These are phyloP conservation scores for Micromesistius poutassou DNA, from an alignment of 2,797 vertebrate genomes.

Conservation along the genomic window DNA sequence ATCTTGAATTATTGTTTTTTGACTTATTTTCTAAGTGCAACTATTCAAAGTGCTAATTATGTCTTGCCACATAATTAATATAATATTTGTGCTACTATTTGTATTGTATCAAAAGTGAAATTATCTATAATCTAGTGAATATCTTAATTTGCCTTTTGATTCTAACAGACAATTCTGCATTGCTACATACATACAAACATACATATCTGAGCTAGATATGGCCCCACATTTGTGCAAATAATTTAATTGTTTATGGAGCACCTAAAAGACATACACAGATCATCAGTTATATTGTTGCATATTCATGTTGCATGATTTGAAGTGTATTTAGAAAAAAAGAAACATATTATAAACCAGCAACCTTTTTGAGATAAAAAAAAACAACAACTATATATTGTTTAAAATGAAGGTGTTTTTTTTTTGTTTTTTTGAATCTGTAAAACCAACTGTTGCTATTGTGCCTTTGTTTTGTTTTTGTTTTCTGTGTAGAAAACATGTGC, in stretches of 20 bases:
- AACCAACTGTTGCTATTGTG: conserved; percentile 45
- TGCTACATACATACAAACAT: conserved; percentile 6
- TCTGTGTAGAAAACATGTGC: conserved; percentile 12
- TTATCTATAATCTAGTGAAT: neutral
- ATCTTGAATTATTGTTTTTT: neutral
- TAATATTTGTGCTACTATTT: neutral
- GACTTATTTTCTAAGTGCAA: neutral
- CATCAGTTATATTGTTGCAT: neutral
- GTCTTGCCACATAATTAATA: neutral
- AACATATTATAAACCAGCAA: conserved; percentile 31
- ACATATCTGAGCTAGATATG: neutral
- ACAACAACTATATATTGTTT: conserved; percentile 11
- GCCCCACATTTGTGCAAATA: neutral
- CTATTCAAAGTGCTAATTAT: neutral
- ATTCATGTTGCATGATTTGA: conserved; percentile 1
- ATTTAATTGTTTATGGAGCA: neutral
- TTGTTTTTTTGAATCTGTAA: conserved; percentile 13
- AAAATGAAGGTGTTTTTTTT: conserved; percentile 30
- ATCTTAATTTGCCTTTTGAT: neutral
- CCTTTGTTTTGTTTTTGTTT: conserved; percentile 39
- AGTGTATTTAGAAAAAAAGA: neutral
- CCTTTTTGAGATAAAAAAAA: conserved; percentile 19
- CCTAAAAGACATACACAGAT: neutral
- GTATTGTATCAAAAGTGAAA: neutral
- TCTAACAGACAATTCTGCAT: neutral